These are phyloP conservation scores for Neosilurus mollespiculum DNA, from an alignment of 2,797 vertebrate species.

Conservation along the genomic window DNA sequence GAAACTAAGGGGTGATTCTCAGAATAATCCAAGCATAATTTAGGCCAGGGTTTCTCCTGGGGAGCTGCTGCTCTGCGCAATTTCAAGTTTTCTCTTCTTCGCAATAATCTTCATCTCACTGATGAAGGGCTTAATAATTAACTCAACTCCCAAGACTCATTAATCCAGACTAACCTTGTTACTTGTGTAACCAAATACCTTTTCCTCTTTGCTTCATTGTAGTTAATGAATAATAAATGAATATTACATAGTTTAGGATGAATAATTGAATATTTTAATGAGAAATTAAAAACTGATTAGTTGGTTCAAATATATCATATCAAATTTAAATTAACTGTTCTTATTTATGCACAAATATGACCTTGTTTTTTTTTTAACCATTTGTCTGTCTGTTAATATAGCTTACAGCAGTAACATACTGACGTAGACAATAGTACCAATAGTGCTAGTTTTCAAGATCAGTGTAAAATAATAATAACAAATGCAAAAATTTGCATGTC, in stretches of 20 bases:
- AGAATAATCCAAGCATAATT: constrained; percentile 38
- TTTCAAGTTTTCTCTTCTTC: constrained; percentile 31
- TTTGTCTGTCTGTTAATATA: constrained; percentile 11
- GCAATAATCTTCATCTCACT: constrained; percentile 16
- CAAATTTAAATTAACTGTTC: neutral
- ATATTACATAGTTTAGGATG: neutral
- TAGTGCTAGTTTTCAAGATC: neutral
- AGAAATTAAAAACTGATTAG: neutral
- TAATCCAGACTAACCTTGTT: neutral
- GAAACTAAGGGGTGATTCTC: constrained; percentile 16
- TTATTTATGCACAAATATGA: neutral
- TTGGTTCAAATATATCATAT: neutral
- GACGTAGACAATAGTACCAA: neutral
- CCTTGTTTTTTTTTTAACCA: neutral
- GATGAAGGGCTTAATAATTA: constrained; percentile 35
- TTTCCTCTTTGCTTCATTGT: neutral
- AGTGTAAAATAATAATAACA: neutral
- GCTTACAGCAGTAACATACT: neutral
- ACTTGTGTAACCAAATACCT: neutral
- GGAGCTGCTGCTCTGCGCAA: constrained; percentile 21
- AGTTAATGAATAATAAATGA: constrained; percentile 16
- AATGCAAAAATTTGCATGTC: neutral
- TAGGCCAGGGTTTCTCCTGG: constrained; percentile 39
- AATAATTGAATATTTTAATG: neutral
- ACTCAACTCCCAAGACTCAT: constrained; percentile 4